Evolutionary conservation across 2,113 vertebrate genomes (phyloP), one percentile per base, ranked within the genome.

Genomic region (Paramisgurnus dabryanus): DNA sequence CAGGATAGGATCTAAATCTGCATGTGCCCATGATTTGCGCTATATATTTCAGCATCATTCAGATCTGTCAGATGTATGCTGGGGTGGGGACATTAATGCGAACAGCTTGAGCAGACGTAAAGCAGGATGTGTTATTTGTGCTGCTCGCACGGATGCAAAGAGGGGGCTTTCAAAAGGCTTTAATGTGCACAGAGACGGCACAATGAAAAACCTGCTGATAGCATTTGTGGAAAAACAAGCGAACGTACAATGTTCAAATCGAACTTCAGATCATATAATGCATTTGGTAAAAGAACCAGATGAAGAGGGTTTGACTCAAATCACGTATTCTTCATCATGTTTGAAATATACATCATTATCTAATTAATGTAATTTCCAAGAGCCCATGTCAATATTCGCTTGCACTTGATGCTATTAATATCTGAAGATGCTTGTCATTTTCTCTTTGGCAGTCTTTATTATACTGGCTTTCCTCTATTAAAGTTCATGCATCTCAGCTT

Each of bases 21-120:
- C 45, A 47, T 49, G 6, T 39, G 43, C 43, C 34, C 15, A 34
- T 34, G 1, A 17, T 63, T 34, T 15, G 41, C 4, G 1, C 40
- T 13, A 27, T 2, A 63, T 12, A 61, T 76, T 65, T 15, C 43
- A 11, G 43, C 4, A 61, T 13, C 17, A 7, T 12, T 53, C 43
- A 13, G 22, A 66, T 64, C 13, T 75, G 43, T 53, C 45, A 58
- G 72, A 40, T 41, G n/a, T 22, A 41, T 7, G 55, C 43, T 45
- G 58, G 4, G 60, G 34, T 18, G 65, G 49, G 57, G 34, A 53
- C 43, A 45, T 68, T 15, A 50, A 34, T n/a, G 58, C 47, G 45
- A 85, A 83, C 67, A 83, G 84, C 64, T 78, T 80, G 77, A 57
- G 67, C 78, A 67, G 78, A 79, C 73, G 64, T 78, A 85, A 85